Base-by-base conservation (phyloP, 2,888 invertebrate genomes). In the Eupithecia vulgata region DNA sequence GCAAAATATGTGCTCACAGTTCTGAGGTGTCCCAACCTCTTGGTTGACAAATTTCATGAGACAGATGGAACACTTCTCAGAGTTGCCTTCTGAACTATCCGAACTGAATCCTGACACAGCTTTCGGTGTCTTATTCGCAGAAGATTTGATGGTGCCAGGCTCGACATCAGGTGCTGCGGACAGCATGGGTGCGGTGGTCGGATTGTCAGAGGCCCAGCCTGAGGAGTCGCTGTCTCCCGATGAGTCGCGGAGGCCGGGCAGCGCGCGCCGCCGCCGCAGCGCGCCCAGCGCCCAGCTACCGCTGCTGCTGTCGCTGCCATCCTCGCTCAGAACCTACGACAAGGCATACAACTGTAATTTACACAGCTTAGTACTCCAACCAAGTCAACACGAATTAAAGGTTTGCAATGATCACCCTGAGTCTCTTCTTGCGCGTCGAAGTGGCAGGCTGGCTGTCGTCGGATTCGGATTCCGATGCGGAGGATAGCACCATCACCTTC, bases 11-110 rank as follows among this genome's bases (percentile, higher is more conserved):
- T 99, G 99, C 80, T 98, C 97, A 91, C 99, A 99, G 34, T 95
- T 95, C 84, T 97, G 96, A 0, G 99, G 99, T 37, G 96, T 97
- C 8, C 98, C 99, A 70, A 98, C 95, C 90, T 97, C 96, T 90
- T 98, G 98, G 45, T 95, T 95, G 1, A 89, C 91, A 84, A 98
- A 97, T 67, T 96, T 95, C 79, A 97, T 90, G 65, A 99, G 92
- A 90, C 99, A 99, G 85, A 99, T 98, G 0, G 99, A 98, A 91
- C 99, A 99, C 87, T 97, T 97, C 82, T 98, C 98, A 0, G 96
- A 95, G 79, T 97, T 95, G 62, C 96, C 97, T 83, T 97, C 96
- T 66, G 96, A 96, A 81, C 95, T 95, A 79, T 96, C 95, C 0
- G 95, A 95, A 34, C 95, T 94, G 75, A 91, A 92, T 34, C 92